Conservation (phyloP, 2,888 invertebrate species). For the Stenoptilia bipunctidactyla region DNA sequence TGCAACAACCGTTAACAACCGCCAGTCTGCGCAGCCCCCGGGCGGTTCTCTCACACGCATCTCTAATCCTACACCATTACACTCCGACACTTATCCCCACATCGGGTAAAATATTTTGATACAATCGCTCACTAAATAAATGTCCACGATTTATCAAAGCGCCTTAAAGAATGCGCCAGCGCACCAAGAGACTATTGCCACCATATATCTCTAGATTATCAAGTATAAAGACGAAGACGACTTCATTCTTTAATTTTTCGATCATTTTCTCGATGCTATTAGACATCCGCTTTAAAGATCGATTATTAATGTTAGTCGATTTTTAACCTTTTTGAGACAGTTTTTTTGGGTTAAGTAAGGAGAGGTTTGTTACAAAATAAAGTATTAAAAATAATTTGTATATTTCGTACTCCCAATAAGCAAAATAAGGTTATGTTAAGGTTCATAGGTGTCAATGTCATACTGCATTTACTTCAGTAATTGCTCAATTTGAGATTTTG, state of each 20-base stretch:
- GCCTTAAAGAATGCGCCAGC: slow-evolving; percentile 25
- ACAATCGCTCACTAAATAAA: slow-evolving; percentile 58
- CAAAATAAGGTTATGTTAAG: too few relatives aligned
- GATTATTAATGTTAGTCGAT: too few relatives aligned
- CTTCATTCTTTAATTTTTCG: slow-evolving; percentile 32
- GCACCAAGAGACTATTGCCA: slow-evolving; percentile 31
- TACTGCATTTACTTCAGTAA: too few relatives aligned
- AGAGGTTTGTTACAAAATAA: too few relatives aligned
- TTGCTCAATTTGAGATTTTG: too few relatives aligned
- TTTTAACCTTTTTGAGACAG: too few relatives aligned
- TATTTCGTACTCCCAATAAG: too few relatives aligned
- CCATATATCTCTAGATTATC: slow-evolving; percentile 61
- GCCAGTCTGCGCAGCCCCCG: slow-evolving; percentile 21
- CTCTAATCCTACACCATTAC: slow-evolving; percentile 45
- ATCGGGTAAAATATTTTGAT: slow-evolving; percentile 66
- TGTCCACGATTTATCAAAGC: slow-evolving; percentile 59
- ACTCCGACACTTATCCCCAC: slow-evolving; percentile 53
- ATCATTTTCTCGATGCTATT: too few relatives aligned
- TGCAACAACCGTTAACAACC: slow-evolving; percentile 11
- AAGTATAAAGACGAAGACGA: slow-evolving; percentile 28
- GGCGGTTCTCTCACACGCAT: slow-evolving; percentile 26
- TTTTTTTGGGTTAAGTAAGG: too few relatives aligned
- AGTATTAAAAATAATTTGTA: too few relatives aligned
- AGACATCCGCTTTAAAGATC: too few relatives aligned
- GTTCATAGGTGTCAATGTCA: too few relatives aligned